phyloP scores from a whole-genome alignment of 2,797 vertebrate genomes.

The Cheirogaleus major region DNA sequence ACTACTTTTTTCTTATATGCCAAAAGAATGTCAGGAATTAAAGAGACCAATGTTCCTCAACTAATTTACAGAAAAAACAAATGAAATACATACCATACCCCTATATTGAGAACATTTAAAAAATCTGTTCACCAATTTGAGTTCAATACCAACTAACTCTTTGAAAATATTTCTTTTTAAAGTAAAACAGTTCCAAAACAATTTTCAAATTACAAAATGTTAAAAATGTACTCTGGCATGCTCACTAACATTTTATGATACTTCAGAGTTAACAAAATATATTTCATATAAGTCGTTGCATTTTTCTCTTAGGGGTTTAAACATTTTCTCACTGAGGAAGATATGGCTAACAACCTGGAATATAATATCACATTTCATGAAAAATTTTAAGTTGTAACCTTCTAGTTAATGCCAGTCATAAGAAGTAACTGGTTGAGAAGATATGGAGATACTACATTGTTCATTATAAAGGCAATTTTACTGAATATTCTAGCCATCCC shows the following conservation, averaged over 20 bases:
- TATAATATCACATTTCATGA: constrained; percentile 23
- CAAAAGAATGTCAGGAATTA: constrained; percentile 20
- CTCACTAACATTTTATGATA: constrained; percentile 22
- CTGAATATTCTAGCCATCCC: not conserved
- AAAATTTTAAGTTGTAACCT: not conserved
- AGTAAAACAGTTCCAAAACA: constrained; percentile 38
- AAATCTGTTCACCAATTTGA: not conserved
- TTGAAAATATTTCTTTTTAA: constrained; percentile 33
- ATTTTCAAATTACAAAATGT: not conserved
- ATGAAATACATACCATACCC: not conserved
- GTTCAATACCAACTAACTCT: not conserved
- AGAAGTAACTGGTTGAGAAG: not conserved
- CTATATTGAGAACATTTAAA: not conserved
- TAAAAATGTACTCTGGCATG: not conserved
- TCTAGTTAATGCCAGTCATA: not conserved
- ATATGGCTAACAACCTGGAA: not conserved
- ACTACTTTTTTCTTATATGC: not conserved
- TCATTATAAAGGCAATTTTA: constrained; percentile 16
- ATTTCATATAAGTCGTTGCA: not conserved
- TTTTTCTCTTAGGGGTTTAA: constrained; percentile 4
- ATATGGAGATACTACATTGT: not conserved
- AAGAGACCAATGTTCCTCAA: not conserved
- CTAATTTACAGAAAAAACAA: not conserved
- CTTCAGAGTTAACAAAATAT: not conserved
- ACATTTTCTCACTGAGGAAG: constrained; percentile 34